Evolutionary conservation across 2,888 invertebrate genomes (phyloP), one percentile per base, ranked within the genome.

Genomic region (Allophyes oxyacanthae): DNA sequence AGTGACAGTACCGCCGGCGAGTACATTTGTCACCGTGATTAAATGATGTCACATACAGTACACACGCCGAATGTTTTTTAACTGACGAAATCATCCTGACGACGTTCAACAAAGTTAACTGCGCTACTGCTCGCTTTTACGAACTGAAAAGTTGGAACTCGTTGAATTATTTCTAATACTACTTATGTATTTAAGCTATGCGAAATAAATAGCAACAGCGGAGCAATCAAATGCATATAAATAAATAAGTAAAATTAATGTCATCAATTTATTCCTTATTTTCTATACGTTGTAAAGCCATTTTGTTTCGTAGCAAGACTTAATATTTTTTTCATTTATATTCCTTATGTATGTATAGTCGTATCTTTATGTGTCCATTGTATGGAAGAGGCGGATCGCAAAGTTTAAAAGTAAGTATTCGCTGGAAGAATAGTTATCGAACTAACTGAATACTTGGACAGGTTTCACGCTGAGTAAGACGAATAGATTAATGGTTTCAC

Each of bases 21-120:
- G 76, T 79, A 83, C 83, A 87, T 87, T 86, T 84, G 85, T 87
- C 87, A 85, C 61, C 56, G 78, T 84, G 86, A 88, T 85, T 86
- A 84, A 87, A 86, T 79, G 87, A 82, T 77, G 83, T 84, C 85
- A 82, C 72, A 69, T 66, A 64, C 85, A 84, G 76, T 78, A 75
- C 61, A 74, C 70, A 65, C 64, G 45, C 46, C 56, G 49, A 63
- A 60, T 58, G 65, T 75, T 78, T 79, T 75, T 67, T 72, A 49
- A 52, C 55, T 53, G 42, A 55, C 62, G 56, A 62, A 69, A 55
- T 42, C 15, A 53, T 68, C 61, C 38, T 45, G 15, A 50, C 57
- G 54, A 43, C 14, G 41, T 46, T 62, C 20, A 43, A 45, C 45
- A 41, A 58, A 61, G 38, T 42, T 36, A 56, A 48, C 15, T 50